These are phyloP conservation scores for Poecile atricapillus DNA, from an alignment of 2,113 vertebrate genomes.

Conservation along the genomic window DNA sequence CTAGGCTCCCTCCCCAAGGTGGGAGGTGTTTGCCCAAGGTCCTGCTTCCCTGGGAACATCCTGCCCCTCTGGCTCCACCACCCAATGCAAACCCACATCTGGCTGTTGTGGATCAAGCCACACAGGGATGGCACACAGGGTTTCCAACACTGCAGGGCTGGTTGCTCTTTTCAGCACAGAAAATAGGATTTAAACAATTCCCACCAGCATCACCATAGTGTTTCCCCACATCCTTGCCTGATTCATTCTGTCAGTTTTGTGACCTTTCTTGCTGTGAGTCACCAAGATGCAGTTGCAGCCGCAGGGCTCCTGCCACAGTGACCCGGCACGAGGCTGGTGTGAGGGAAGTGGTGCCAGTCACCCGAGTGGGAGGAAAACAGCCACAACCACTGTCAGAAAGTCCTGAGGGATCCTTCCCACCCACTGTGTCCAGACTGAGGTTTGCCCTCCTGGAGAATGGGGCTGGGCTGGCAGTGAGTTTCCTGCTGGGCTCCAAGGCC, in stretches of 20 bases:
- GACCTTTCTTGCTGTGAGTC: neutral
- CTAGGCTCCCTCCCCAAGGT: neutral
- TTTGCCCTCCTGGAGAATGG: fast-evolving
- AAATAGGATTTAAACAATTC: neutral
- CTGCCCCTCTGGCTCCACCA: neutral
- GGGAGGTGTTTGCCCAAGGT: neutral
- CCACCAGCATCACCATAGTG: fast-evolving
- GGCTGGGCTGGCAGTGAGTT: neutral
- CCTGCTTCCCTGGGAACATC: neutral
- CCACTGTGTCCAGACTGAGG: neutral
- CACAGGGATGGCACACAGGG: too few species aligned
- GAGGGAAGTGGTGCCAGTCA: fast-evolving
- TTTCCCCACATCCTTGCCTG: neutral
- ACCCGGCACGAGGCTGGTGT: neutral
- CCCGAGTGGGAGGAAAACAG: neutral
- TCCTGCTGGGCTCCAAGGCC: fast-evolving
- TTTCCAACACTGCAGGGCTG: neutral
- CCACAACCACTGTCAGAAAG: fast-evolving
- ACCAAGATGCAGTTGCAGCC: fast-evolving
- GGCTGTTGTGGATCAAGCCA: fast-evolving
- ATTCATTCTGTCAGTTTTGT: neutral
- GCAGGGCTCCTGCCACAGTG: neutral
- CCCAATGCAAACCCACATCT: neutral
- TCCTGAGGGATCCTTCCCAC: neutral
- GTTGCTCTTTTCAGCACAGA: neutral